Conservation (phyloP, 1,140 invertebrate species). For the Nylanderia fulva region DNA sequence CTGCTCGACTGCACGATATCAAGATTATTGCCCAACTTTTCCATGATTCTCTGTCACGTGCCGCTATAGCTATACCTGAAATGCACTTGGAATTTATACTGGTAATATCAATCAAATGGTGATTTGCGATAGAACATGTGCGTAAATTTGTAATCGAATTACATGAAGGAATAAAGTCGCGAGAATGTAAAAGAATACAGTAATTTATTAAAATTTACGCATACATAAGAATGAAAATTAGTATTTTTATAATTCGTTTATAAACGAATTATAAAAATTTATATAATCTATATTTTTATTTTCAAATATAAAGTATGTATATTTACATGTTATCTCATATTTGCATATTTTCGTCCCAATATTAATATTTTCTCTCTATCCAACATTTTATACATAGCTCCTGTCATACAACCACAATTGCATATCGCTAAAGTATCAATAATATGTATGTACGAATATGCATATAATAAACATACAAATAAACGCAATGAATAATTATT, state of each 20-base stretch:
- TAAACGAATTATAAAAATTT: conserved; percentile 59
- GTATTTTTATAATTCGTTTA: conserved; percentile 20
- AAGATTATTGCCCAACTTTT: conserved; percentile 36
- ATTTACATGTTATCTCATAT: conserved; percentile 52
- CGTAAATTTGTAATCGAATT: neutral
- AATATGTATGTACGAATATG: neutral
- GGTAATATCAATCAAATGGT: conserved; percentile 30
- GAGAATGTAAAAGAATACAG: conserved; percentile 78
- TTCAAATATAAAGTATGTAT: conserved; percentile 47
- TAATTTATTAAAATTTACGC: conserved; percentile 80
- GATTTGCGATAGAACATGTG: conserved; percentile 43
- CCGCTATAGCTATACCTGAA: neutral
- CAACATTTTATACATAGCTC: neutral
- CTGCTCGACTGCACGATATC: conserved; percentile 31
- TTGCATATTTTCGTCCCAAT: conserved; percentile 22
- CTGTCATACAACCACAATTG: conserved; percentile 26
- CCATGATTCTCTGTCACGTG: conserved; percentile 31
- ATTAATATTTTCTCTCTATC: neutral
- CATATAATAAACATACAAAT: neutral
- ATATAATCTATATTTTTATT: conserved; percentile 52
- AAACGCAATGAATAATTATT: neutral
- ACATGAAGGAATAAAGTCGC: neutral
- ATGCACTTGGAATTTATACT: neutral
- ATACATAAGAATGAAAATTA: conserved; percentile 25
- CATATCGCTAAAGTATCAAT: neutral